Evolutionary conservation across 64 coral and sea anemone genomes (phyloP).

Genomic region (Dendronephthya gigantea): DNA sequence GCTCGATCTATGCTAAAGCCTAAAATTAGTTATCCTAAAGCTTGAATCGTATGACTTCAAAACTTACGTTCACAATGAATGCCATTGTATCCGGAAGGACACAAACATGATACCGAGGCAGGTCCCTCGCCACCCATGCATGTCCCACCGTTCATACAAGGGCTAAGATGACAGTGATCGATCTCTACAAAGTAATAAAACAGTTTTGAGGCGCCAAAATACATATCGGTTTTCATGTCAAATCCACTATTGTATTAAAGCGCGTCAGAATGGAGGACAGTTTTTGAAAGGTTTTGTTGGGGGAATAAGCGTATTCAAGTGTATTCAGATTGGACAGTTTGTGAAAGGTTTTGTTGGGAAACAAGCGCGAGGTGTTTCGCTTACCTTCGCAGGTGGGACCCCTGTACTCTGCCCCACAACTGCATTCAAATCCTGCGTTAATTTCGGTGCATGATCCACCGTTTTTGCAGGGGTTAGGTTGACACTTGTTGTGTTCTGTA

Average conservation of each 20-base stretch:
- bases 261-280: too few relatives aligned
- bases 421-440: slow-evolving; percentile 58
- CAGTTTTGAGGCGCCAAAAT: neutral
- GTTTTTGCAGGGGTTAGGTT: slow-evolving; percentile 62
- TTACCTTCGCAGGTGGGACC: slow-evolving; percentile 45
- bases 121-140: neutral
- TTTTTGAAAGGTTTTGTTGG: too few relatives aligned
- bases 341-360: too few relatives aligned
- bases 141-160: slow-evolving; percentile 5
- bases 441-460: slow-evolving; percentile 62
- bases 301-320: too few relatives aligned
- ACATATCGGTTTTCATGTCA: neutral
- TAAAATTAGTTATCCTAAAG: too few relatives aligned
- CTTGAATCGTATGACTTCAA: neutral
- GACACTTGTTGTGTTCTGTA: slow-evolving; percentile 63
- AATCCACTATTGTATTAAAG: too few relatives aligned
- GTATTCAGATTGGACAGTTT: too few relatives aligned
- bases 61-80: slow-evolving; percentile 4
- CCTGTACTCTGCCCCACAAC: slow-evolving; percentile 52
- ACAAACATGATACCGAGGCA: neutral
- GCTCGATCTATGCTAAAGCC: too few relatives aligned
- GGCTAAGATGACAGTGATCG: slow-evolving; percentile 3
- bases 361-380: neutral
- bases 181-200: neutral
- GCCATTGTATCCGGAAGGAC: neutral